Conservation (phyloP, 2,888 invertebrate genomes). For the Pristionchus japonicus region DNA sequence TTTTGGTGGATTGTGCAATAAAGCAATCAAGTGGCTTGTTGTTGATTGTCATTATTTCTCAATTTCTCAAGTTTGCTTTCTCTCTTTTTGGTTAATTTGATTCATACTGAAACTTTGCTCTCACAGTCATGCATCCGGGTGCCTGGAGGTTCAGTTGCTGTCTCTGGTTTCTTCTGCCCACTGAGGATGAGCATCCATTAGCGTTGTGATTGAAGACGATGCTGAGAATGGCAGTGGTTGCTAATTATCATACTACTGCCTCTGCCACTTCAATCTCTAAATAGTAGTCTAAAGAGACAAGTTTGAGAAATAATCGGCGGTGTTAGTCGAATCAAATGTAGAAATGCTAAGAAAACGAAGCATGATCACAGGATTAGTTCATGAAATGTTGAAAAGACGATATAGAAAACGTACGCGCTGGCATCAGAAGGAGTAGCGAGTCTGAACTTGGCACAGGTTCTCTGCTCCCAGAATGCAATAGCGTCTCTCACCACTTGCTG, state of each 20-base stretch:
- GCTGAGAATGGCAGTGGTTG: neutral
- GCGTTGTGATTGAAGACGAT: slow-evolving; percentile 32
- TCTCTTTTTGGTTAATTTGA: too few species aligned
- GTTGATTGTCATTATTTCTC: too few species aligned
- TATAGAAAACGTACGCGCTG: slow-evolving; percentile 7
- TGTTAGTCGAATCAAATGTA: neutral
- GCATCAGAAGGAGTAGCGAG: neutral
- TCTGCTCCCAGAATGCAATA: slow-evolving; percentile 11
- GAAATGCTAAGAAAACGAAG: neutral
- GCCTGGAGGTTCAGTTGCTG: slow-evolving; percentile 14
- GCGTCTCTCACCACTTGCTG: neutral
- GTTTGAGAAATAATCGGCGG: neutral
- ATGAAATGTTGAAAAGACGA: too few species aligned
- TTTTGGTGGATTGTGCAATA: too few species aligned
- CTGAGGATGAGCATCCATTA: slow-evolving; percentile 6
- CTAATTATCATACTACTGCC: too few species aligned
- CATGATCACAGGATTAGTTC: too few species aligned
- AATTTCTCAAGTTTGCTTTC: too few species aligned
- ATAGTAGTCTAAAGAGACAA: neutral
- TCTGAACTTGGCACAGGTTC: slow-evolving; percentile 36
- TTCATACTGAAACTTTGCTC: too few species aligned
- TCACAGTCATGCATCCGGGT: slow-evolving; percentile 28
- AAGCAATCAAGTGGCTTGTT: too few species aligned
- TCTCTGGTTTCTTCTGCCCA: neutral
- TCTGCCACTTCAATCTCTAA: neutral